Evolutionary conservation across 1,140 invertebrate genomes (phyloP).

Genomic region (Sesamia nonagrioides): DNA sequence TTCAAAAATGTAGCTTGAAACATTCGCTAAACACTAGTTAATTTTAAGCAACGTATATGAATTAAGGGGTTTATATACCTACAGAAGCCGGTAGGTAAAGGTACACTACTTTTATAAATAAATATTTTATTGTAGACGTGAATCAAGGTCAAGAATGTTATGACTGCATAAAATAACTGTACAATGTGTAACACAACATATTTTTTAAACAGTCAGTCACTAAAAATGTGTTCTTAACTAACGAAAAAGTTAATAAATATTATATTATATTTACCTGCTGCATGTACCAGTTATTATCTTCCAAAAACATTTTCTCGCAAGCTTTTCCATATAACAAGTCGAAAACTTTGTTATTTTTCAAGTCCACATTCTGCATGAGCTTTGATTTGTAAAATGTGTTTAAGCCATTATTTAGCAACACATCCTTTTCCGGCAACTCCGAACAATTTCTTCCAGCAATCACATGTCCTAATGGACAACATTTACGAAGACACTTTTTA

Average conservation of each 20-base stretch:
- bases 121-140: too few relatives aligned
- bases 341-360: conserved; percentile 51
- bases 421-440: conserved; percentile 52
- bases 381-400: conserved; percentile 61
- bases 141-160: too few relatives aligned
- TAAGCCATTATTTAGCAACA: conserved; percentile 59
- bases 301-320: conserved; percentile 57
- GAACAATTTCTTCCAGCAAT: conserved; percentile 56
- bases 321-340: conserved; percentile 60
- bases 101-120: too few relatives aligned
- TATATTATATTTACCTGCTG: conserved; percentile 69
- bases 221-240: too few relatives aligned
- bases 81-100: too few relatives aligned
- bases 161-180: background rate
- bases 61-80: too few relatives aligned
- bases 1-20: too few relatives aligned
- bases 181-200: too few relatives aligned
- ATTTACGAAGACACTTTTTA: conserved; percentile 73
- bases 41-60: too few relatives aligned
- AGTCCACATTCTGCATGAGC: conserved; percentile 53
- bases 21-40: too few relatives aligned
- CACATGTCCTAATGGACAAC: conserved; percentile 70
- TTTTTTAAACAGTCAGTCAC: background rate
- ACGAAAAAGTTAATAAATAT: background rate
- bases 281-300: conserved; percentile 64